Percentiles rank a stretch among this genome's conserved stretches.
phyloP scores from a whole-genome alignment of 2,888 invertebrate species.

The Apotomis betuletana region DNA sequence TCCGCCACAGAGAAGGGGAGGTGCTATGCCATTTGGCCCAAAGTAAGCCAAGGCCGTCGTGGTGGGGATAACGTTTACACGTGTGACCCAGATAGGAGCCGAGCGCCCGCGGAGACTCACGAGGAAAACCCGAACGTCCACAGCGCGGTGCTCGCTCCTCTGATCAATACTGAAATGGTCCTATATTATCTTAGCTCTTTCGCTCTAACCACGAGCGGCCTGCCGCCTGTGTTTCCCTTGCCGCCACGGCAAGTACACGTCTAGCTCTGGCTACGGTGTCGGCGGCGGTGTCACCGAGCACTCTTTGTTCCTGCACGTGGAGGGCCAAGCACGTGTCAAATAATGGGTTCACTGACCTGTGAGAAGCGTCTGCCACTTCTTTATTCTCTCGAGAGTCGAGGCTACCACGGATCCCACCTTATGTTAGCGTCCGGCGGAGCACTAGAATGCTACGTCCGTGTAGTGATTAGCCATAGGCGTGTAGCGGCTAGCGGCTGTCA shows the following conservation, averaged over 20 bases:
- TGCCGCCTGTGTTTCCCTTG: slow-evolving; percentile 5
- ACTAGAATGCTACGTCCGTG: slow-evolving; percentile 12
- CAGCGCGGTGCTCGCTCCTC: slow-evolving; percentile 52
- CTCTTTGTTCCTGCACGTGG: slow-evolving; percentile 59
- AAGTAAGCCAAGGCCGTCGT: slow-evolving; percentile 82
- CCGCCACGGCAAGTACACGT: slow-evolving; percentile 1
- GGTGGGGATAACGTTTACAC: slow-evolving; percentile 82
- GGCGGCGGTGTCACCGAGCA: slow-evolving; percentile 16
- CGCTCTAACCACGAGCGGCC: slow-evolving; percentile 5
- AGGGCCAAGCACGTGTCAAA: slow-evolving; percentile 60
- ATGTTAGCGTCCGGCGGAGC: background rate
- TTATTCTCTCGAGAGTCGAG: slow-evolving; percentile 2
- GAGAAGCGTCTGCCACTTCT: slow-evolving; percentile 37
- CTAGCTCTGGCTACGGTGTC: background rate
- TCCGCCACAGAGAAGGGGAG: slow-evolving; percentile 66
- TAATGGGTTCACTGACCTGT: slow-evolving; percentile 65
- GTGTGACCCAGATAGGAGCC: slow-evolving; percentile 81
- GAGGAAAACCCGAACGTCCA: slow-evolving; percentile 60
- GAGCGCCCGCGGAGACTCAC: slow-evolving; percentile 68
- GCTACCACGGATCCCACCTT: background rate
- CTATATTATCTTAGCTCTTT: slow-evolving; percentile 50
- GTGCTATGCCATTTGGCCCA: slow-evolving; percentile 72
- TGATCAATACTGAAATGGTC: slow-evolving; percentile 66
- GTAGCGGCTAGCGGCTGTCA: slow-evolving; percentile 5
- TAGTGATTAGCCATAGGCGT: slow-evolving; percentile 28